Base-by-base conservation (phyloP, 1,140 invertebrate genomes). In the Babylonia areolata region DNA sequence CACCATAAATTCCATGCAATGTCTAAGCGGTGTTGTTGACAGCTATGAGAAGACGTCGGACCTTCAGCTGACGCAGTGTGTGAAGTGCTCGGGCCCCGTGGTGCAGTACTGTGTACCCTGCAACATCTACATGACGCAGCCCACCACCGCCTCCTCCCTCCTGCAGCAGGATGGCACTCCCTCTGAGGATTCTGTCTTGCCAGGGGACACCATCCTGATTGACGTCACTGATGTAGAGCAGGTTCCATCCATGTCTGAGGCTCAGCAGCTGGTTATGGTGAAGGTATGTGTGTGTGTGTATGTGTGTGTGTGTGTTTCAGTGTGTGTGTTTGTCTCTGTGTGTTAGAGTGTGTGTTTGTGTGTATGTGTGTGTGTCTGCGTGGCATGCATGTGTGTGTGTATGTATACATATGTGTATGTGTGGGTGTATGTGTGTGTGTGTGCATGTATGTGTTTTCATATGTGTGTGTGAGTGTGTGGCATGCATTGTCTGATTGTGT, bases 111-210 rank as follows among this genome's bases (percentile, higher is more conserved):
- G 71, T 28, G 35, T 73, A 0, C 31, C 31, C 31, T 73, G 71
- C 71, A 73, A 73, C 71, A 73, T 73, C 71, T 73, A 73, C 35
- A 37, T 73, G 71, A 37, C 31, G 5, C 71, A 73, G 71, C 71
- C 71, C 71, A 20, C 11, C 31, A 35, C 71, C 1, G 31, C 71
- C 31, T 17, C 11, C 31, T 6, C 71, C 33, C 35, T 37, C 31
- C 71, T 73, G 11, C 71, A 33, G 35, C 31, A 33, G 33, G 71
- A 73, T 3, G 35, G 71, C n/a, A 31, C 31, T 31, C 6, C 35
- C 71, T 6, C 31, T 6, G 31, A 33, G 3, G 9, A 37, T n/a
- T n/a, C 31, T 6, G 23, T 33, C 31, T 28, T 1, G 9, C 71
- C 71, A 35, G 71, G 35, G 31, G 71, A 37, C 12, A 37, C 71